These are phyloP conservation scores for Caenorhabditis virilis DNA, from an alignment of 2,888 invertebrate genomes.

Conservation along the genomic window DNA sequence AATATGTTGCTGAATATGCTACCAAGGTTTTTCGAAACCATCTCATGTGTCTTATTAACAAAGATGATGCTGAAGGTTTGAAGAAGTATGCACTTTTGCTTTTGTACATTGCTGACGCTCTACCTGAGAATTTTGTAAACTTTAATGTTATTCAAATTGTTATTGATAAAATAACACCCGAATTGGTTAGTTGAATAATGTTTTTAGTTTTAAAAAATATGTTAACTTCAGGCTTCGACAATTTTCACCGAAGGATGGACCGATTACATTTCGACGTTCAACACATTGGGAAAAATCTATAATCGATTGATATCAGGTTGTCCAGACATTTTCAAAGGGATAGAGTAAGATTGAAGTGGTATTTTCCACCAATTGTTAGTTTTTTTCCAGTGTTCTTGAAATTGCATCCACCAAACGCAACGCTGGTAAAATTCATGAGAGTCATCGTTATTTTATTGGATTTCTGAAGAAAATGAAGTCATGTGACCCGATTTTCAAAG, in stretches of 20 bases:
- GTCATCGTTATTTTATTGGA: no score
- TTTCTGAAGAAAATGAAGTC: no score
- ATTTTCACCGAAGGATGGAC: background rate
- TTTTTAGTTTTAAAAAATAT: background rate
- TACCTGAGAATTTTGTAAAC: constrained; percentile 14
- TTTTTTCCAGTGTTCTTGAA: no score
- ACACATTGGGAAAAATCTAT: background rate
- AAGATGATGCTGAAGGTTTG: constrained; percentile 12
- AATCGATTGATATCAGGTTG: background rate
- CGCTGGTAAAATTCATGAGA: no score
- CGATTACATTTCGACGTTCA: background rate
- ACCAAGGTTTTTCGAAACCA: constrained; percentile 5
- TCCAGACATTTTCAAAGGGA: background rate
- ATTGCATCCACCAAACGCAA: no score
- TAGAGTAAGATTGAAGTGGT: background rate
- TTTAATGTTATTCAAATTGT: constrained; percentile 15
- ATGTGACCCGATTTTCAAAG: no score
- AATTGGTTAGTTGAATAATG: constrained; percentile 6
- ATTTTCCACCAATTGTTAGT: no score
- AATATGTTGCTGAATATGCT: constrained; percentile 1
- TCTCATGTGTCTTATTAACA: constrained; percentile 2
- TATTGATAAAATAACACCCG: constrained; percentile 8
- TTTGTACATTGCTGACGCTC: constrained; percentile 3
- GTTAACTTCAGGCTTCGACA: background rate
- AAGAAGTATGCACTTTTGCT: constrained; percentile 16